Evolutionary conservation across 2,888 invertebrate genomes (phyloP).

Genomic region (Apotomis capreana): DNA sequence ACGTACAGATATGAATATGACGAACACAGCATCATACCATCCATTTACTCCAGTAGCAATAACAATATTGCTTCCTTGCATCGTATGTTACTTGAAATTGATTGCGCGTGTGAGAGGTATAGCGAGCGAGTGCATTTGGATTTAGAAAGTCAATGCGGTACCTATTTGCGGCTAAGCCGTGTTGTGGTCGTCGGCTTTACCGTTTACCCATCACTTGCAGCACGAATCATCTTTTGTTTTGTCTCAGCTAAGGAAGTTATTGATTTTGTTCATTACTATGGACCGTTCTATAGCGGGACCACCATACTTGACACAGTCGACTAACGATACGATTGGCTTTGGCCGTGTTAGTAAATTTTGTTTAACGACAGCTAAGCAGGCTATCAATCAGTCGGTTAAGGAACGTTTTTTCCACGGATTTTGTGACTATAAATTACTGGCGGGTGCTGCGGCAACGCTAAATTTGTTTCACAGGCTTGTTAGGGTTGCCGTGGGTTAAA

Average conservation of each 20-base stretch:
- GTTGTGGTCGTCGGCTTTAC: constrained; percentile 73
- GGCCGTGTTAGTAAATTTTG: constrained; percentile 31
- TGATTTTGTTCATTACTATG: constrained; percentile 30
- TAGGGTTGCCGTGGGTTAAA: constrained; percentile 23
- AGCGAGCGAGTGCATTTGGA: constrained; percentile 40
- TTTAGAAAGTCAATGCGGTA: constrained; percentile 61
- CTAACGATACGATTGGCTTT: constrained; percentile 23
- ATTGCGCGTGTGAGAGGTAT: constrained; percentile 34
- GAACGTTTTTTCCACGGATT: constrained; percentile 59
- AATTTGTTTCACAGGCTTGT: constrained; percentile 23
- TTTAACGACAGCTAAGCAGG: constrained; percentile 45
- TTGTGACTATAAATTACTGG: constrained; percentile 59
- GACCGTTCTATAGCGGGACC: constrained; percentile 35
- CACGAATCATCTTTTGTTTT: constrained; percentile 54
- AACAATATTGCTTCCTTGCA: constrained; percentile 12
- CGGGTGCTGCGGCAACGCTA: constrained; percentile 50
- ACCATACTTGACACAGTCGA: constrained; percentile 26
- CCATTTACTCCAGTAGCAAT: not conserved
- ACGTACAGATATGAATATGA: not conserved
- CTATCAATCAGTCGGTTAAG: constrained; percentile 54
- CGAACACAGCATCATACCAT: constrained; percentile 14
- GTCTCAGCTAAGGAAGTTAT: constrained; percentile 39
- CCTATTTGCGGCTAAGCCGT: constrained; percentile 62
- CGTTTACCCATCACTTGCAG: constrained; percentile 58
- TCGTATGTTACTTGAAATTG: constrained; percentile 27